Evolutionary conservation across 1,140 invertebrate species (phyloP).

Genomic region (Leptopilina boulardi): DNA sequence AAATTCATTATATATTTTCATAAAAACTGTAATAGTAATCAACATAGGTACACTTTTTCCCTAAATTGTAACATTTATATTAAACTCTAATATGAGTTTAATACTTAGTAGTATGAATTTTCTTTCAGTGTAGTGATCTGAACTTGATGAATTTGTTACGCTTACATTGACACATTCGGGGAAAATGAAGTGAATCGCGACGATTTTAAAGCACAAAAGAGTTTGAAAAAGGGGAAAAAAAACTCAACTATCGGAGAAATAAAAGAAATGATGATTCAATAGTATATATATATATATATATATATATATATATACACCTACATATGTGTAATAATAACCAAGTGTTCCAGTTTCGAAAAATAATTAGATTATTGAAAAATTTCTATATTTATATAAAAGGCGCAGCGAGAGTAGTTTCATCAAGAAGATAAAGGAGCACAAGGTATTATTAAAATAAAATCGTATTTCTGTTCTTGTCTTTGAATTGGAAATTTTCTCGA

Average conservation of each 20-base stretch:
- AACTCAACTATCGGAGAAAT: no score
- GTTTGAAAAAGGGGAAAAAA: background rate
- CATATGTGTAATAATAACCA: background rate
- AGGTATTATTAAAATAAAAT: conserved; percentile 4
- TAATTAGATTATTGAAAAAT: background rate
- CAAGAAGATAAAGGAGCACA: background rate
- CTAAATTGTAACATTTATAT: no score
- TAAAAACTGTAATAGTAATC: no score
- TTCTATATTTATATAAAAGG: no score
- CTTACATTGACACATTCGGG: background rate
- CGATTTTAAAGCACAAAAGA: background rate
- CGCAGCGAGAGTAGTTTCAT: background rate
- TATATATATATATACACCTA: no score
- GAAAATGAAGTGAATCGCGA: background rate
- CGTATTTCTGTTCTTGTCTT: conserved; percentile 3
- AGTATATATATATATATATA: no score
- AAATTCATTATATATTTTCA: no score
- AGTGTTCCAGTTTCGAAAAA: background rate
- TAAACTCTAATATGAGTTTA: no score
- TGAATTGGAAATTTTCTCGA: conserved; percentile 8
- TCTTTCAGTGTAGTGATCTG: no score
- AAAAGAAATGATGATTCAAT: background rate
- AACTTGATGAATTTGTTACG: conserved; percentile 2
- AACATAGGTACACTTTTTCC: no score
- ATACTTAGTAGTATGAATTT: no score